Percentiles rank a stretch among this genome's conserved stretches.
Evolutionary conservation across 2,113 vertebrate species (phyloP).

Genomic region (Zonotrichia leucophrys): DNA sequence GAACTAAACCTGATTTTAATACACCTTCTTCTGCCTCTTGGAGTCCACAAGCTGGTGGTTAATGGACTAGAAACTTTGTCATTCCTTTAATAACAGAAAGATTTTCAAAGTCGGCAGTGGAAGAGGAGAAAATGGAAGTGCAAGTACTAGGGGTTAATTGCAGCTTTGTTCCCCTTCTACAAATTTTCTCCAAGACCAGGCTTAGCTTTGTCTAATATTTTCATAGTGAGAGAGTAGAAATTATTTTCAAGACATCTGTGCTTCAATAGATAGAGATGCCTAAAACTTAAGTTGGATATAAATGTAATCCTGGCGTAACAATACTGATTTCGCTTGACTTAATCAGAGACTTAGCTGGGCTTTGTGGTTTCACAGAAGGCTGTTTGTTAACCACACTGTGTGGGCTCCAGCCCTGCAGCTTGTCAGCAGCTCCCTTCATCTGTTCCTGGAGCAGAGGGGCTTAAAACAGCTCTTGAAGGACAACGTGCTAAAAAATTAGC

Average conservation of each 20-base stretch:
- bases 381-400: slow-evolving; percentile 22
- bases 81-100: not conserved
- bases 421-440: not conserved
- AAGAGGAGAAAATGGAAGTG: not conserved
- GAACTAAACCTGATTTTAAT: not conserved
- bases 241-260: not conserved
- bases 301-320: not conserved
- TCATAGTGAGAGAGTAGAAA: not conserved
- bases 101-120: slow-evolving; percentile 20
- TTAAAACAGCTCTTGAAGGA: not conserved
- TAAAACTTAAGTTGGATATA: not conserved
- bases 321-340: not conserved
- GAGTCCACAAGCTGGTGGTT: not conserved
- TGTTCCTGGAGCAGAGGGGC: not conserved
- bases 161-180: not conserved
- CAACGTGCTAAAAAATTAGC: not conserved
- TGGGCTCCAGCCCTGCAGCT: not conserved
- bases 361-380: slow-evolving; percentile 18
- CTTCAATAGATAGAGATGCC: not conserved
- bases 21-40: not conserved
- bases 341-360: slow-evolving; percentile 6
- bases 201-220: not conserved
- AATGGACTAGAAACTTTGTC: slow-evolving; percentile 28
- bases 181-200: not conserved
- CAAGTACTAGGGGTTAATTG: slow-evolving; percentile 3